phyloP scores from a whole-genome alignment of 2,797 vertebrate species.

The Cynodonichthys magdalenae region DNA sequence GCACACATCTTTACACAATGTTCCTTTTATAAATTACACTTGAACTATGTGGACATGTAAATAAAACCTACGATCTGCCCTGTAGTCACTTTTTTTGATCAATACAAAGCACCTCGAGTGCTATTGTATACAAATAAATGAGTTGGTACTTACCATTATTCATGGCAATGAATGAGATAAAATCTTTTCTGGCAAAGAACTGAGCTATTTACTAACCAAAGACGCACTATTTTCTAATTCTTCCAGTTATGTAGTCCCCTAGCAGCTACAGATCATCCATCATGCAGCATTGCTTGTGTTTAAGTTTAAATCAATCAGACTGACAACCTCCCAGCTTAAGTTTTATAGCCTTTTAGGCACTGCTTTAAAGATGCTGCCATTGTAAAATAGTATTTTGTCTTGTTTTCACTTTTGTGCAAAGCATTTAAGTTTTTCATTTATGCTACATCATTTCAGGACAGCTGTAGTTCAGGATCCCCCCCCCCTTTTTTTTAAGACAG shows the following conservation, averaged over 20 bases:
- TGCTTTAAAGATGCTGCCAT: neutral
- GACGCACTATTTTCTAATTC: neutral
- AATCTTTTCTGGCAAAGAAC: neutral
- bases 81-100: neutral
- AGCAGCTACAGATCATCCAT: neutral
- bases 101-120: constrained; percentile 2
- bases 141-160: neutral
- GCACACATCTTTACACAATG: neutral
- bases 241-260: neutral
- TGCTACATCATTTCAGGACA: neutral
- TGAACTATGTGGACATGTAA: neutral
- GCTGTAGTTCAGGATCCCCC: neutral
- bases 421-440: neutral
- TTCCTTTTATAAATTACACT: neutral
- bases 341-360: neutral
- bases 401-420: neutral
- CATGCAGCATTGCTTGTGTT: neutral
- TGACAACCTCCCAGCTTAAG: neutral
- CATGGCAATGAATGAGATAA: neutral
- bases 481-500: constrained; percentile 4
- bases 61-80: neutral
- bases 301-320: neutral
- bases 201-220: neutral
- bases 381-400: neutral
- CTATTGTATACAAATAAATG: neutral